Conservation (phyloP, 37 sponge, comb jelly and placozoan species). For the Agelas oroides region DNA sequence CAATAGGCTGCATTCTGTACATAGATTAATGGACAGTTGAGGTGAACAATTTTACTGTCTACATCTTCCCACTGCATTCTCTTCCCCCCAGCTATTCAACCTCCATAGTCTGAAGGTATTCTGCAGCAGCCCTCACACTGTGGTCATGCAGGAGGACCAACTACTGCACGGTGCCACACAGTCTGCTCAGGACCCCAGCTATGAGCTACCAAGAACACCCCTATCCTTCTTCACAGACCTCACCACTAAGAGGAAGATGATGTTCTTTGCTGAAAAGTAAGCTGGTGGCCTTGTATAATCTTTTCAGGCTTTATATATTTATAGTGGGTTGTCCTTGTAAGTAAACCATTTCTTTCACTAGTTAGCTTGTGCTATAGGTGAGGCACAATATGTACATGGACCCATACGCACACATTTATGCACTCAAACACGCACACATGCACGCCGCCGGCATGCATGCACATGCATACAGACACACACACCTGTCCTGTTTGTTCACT, state of each 20-base stretch:
- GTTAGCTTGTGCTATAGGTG: too few species aligned
- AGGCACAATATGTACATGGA: too few species aligned
- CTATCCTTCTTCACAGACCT: slow-evolving; percentile 16
- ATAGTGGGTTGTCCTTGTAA: too few species aligned
- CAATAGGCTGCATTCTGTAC: too few species aligned
- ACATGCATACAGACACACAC: not conserved
- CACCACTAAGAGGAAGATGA: slow-evolving; percentile 6
- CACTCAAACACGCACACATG: not conserved
- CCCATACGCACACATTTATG: not conserved
- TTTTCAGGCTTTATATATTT: too few species aligned
- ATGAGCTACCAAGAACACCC: not conserved
- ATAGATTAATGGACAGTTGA: too few species aligned
- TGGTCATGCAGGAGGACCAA: slow-evolving; percentile 17
- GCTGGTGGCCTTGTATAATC: too few species aligned
- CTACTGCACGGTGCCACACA: not conserved
- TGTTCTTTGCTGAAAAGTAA: slow-evolving; percentile 21
- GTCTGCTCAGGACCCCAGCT: not conserved
- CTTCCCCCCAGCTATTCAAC: slow-evolving; percentile 11
- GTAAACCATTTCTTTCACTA: too few species aligned
- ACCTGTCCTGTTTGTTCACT: not conserved
- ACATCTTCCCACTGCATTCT: too few species aligned
- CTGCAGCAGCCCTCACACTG: slow-evolving; percentile 6
- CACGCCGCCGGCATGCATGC: not conserved
- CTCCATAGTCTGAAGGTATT: slow-evolving; percentile 25
- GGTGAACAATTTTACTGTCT: too few species aligned